Evolutionary conservation across 92 coral and sea anemone species (phyloP), one percentile per base, ranked within the genome.

Genomic region (Siderastrea radians): DNA sequence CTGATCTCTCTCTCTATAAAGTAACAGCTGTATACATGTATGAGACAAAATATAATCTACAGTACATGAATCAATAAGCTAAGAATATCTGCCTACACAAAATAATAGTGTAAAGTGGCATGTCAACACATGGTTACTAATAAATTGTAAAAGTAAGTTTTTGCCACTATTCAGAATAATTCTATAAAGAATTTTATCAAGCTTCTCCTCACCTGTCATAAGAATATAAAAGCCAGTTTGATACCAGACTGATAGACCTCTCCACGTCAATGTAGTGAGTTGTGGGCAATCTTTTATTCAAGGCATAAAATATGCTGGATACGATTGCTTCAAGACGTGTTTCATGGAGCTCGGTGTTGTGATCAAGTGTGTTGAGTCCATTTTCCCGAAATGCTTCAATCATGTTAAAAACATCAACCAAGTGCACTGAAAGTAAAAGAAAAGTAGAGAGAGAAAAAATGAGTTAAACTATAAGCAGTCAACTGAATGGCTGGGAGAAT

Each of bases 241-340:
- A 94, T 19, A 98, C 99, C 86, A 95, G 83, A 58, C 98, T 96
- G 57, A 98, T 98, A 8, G 98, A 98, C 53, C 95, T 87, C 72
- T 98, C 99, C 3, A 98, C 98, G 54, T 98, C 99, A 72, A 98
- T 96, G 80, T 95, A 92, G 74, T 93, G 93, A 54, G 99, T 92
- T 43, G 98, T 94, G 3, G 99, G 99, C 26, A 98, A 86, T 59
- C 99, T 88, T 63, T 98, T 98, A 88, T 98, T 98, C 49, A 98
- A 82, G n/a, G 98, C 99, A 93, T 98, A 98, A 82, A 98, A 98
- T 88, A 98, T 98, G 49, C 99, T 98, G 77, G 99, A 98, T n/a
- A 98, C 98, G 11, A 98, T 94, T 12, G 99, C 99, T 84, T 98
- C 99, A 48, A 98, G 92, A 38, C 98, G 81, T 13, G 98, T 90